Evolutionary conservation across 2,113 vertebrate genomes (phyloP), one percentile per base, ranked within the genome.

Genomic region (Megalops atlanticus): DNA sequence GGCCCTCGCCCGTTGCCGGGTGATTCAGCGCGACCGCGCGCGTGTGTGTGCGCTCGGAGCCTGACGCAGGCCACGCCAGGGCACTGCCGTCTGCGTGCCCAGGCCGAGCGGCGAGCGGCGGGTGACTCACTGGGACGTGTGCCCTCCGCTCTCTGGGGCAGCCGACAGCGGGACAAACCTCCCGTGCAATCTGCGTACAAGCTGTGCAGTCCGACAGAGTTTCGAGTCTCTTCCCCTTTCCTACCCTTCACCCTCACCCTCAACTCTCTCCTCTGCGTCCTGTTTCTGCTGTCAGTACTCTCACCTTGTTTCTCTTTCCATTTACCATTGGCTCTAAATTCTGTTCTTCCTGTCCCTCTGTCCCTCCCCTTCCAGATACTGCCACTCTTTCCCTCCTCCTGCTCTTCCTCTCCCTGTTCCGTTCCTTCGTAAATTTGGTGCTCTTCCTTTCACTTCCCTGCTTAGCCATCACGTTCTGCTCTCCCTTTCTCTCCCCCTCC

Each of bases 291-390:
- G 18, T 24, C 49, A 16, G 24, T 54, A 16, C 49, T 0, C 18
- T 49, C 2, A 16, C 47, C 47, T 49, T 1, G 12, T 49, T 49
- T 16, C 47, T 15, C 47, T 54, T 54, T 24, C 49, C 49, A 54
- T 54, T 54, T 54, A 3, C 24, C 49, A 54, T 54, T 54, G n/a
- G 24, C 73, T 36, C 58, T n/a, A 64, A 31, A 27, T 24, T 31
- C 58, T 64, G 24, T 1, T 31, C 6, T 24, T 64, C n/a, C n/a
- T n/a, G n/a, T n/a, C n/a, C n/a, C 73, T 76, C 77, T 82, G 77
- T 74, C 73, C 54, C 81, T 78, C 84, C 79, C 86, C 82, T 77
- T 54, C 74, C 79, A 81, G 74, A 80, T 73, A 71, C 78, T 54
- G 33, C 72, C 52, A 33, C 36, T 36, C 41, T 33, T 33, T 43